Evolutionary conservation across 37 sponge, comb jelly and placozoan genomes (phyloP), one percentile per base, ranked within the genome.

Genomic region (Spongilla lacustris): DNA sequence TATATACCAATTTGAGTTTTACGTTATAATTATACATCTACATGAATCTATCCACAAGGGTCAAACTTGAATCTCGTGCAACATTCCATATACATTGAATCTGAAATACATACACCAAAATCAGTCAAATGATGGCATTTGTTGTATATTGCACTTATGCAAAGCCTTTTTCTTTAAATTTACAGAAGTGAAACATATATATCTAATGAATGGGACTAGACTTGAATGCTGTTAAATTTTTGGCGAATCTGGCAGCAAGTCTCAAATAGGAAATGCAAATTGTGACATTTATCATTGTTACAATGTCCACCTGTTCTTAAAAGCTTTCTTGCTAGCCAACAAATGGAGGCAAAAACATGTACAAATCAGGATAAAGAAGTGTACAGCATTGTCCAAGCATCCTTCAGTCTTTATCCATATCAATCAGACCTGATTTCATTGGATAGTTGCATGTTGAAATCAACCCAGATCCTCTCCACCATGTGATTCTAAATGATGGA

Each of bases 101-200:
- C 58, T 58, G 58, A 58, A 58, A 58, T 58, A 58, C 21, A 58
- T 58, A 58, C 58, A 58, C 58, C 58, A 58, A 58, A 58, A 58
- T 58, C 58, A 58, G 58, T 58, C 58, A 58, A 58, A 17, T 58
- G 58, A 58, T 58, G 58, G 58, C 58, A 58, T 58, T 58, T 58
- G 58, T 58, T 14, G 58, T 58, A 14, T 58, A 17, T 58, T 58
- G 58, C 58, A 58, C 58, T 58, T 58, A 58, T 58, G 58, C 58
- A 58, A 58, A 58, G 58, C 58, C 58, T 58, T 58, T 58, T 58
- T n/a, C n/a, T n/a, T n/a, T n/a, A n/a, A n/a, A n/a, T 58, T 58
- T 58, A 58, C 58, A 58, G 58, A 41, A 58, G 46, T 46, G 19
- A 58, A 1, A 14, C 19, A n/a, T n/a, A 14, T 17, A 58, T 58